phyloP scores from a whole-genome alignment of 2,113 vertebrate species.

The Cynoglossus semilaevis region DNA sequence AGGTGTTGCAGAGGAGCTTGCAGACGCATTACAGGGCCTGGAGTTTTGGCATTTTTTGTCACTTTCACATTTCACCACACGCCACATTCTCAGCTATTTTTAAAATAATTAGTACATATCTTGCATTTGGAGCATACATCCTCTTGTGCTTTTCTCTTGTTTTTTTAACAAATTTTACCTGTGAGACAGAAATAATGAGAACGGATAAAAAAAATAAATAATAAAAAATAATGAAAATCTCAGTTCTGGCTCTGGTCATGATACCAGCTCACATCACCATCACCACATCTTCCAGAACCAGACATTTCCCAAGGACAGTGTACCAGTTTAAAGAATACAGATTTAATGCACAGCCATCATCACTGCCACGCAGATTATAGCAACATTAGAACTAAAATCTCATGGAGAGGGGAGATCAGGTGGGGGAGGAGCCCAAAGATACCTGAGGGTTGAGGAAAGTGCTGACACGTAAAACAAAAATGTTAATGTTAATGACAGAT shows the following conservation, averaged over 20 bases:
- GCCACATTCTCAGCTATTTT: too few species aligned
- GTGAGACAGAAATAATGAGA: constrained; percentile 40
- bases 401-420: constrained; percentile 33
- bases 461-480: too few species aligned
- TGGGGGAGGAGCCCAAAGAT: constrained; percentile 33
- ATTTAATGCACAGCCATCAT: constrained; percentile 60
- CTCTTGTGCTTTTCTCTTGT: constrained; percentile 17
- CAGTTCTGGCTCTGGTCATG: constrained; percentile 8
- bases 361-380: constrained; percentile 63
- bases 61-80: too few species aligned
- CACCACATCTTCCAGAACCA: too few species aligned
- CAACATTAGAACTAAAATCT: constrained; percentile 58
- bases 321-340: constrained; percentile 53
- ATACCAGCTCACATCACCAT: constrained; percentile 13
- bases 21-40: constrained; percentile 14
- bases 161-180: constrained; percentile 28
- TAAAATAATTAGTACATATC: too few species aligned
- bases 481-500: too few species aligned
- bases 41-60: too few species aligned
- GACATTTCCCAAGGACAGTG: constrained; percentile 59
- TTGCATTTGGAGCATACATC: constrained; percentile 14
- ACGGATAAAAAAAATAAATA: constrained; percentile 44
- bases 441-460: constrained; percentile 36
- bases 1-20: background rate
- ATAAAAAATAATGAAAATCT: constrained; percentile 18